Evolutionary conservation across 37 sponge, comb jelly and placozoan genomes (phyloP).

Genomic region (Halichondria panicea): DNA sequence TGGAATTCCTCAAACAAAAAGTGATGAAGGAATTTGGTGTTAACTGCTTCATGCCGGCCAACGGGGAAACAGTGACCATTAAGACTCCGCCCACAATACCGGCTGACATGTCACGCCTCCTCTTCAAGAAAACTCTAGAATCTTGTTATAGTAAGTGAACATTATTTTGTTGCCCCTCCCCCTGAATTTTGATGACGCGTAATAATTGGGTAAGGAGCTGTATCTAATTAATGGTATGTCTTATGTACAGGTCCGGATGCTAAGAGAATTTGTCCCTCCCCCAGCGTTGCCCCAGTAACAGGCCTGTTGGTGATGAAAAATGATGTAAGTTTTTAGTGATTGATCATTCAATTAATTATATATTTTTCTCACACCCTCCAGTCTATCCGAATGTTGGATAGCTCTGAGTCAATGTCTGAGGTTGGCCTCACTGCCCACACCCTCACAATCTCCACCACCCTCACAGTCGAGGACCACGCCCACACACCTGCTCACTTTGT

Average conservation of each 20-base stretch:
- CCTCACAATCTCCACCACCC: constrained; percentile 34
- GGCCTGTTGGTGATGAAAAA: constrained; percentile 65
- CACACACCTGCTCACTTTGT: constrained; percentile 21
- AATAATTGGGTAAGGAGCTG: background rate
- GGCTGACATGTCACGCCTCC: constrained; percentile 60
- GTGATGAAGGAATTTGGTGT: constrained; percentile 80
- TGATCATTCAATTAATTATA: background rate
- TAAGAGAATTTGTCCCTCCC: constrained; percentile 40
- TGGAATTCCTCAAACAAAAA: constrained; percentile 90
- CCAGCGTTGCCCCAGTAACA: constrained; percentile 24
- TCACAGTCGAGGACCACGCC: constrained; percentile 41
- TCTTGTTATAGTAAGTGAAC: constrained; percentile 45
- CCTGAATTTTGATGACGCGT: no score
- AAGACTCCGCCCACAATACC: constrained; percentile 64
- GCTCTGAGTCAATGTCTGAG: constrained; percentile 50
- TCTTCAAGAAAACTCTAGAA: constrained; percentile 71
- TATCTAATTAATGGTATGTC: background rate
- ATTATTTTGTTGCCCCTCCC: no score
- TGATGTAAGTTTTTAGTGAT: constrained; percentile 22
- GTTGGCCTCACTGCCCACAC: constrained; percentile 50
- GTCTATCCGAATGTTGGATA: constrained; percentile 45
- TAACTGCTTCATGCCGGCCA: constrained; percentile 86
- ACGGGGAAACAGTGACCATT: constrained; percentile 91
- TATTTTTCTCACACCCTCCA: background rate
- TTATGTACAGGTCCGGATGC: constrained; percentile 25